Evolutionary conservation across 2,113 vertebrate genomes (phyloP).

Genomic region (Melanerpes formicivorus): DNA sequence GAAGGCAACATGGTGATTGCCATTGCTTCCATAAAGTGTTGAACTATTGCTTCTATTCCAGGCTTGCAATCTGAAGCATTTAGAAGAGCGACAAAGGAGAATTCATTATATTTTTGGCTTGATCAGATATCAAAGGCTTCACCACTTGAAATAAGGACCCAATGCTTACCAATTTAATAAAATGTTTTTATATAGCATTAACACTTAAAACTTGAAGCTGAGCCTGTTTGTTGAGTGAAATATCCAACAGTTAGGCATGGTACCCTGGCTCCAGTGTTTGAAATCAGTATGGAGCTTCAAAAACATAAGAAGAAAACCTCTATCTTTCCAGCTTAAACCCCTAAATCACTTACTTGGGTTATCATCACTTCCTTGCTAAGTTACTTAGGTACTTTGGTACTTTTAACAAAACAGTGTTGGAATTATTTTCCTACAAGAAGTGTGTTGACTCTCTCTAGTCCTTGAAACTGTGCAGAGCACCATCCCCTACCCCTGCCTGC

Average conservation of each 20-base stretch:
- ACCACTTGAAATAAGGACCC: not conserved
- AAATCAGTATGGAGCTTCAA: not conserved
- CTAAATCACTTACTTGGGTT: not conserved
- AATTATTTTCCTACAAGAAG: not conserved
- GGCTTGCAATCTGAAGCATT: not conserved
- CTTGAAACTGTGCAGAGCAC: not conserved
- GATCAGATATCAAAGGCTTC: not conserved
- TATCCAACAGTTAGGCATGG: fast-evolving
- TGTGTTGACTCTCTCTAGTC: not conserved
- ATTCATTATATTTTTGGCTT: not conserved
- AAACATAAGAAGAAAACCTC: not conserved
- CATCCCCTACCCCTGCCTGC: not conserved
- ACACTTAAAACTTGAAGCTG: not conserved
- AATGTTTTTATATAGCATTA: not conserved
- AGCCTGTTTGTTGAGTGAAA: not conserved
- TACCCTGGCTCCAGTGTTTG: not conserved
- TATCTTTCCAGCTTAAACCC: not conserved
- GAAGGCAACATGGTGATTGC: not conserved
- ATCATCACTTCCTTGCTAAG: not conserved
- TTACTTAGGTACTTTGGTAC: not conserved
- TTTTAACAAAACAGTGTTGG: not conserved
- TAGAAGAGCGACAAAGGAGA: not conserved
- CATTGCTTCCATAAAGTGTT: not conserved
- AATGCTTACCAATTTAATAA: not conserved
- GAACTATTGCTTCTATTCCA: not conserved